Conservation (phyloP, 2,113 vertebrate species). For the Todiramphus saurophagus region DNA sequence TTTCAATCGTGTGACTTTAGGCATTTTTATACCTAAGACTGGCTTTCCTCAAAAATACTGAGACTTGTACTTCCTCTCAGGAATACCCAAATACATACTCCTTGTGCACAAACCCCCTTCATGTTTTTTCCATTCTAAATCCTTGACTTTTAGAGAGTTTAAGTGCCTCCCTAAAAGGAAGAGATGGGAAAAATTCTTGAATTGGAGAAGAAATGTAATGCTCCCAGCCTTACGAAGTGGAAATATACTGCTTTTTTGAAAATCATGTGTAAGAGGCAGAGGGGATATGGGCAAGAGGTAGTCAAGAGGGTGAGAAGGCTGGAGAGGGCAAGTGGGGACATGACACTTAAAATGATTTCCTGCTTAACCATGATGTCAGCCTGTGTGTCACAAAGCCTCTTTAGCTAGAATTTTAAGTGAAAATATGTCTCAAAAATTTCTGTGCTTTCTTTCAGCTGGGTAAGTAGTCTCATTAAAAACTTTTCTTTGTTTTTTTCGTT, state of each 20-base stretch:
- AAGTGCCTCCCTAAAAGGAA: not conserved
- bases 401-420: not conserved
- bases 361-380: not conserved
- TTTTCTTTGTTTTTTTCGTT: too few relatives aligned
- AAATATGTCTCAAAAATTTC: not conserved
- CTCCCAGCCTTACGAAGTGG: not conserved
- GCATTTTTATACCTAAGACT: not conserved
- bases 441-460: not conserved
- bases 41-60: not conserved
- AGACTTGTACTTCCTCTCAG: not conserved
- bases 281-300: not conserved
- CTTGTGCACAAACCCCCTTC: not conserved
- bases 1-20: not conserved
- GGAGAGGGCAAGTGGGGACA: not conserved
- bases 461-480: not conserved
- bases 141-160: not conserved
- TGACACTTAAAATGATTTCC: not conserved
- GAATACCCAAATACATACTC: fast-evolving
- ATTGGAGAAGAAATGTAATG: not conserved
- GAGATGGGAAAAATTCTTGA: not conserved
- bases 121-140: not conserved
- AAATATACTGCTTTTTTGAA: not conserved
- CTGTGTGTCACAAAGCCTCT: not conserved
- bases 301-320: not conserved
- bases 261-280: not conserved